Base-by-base conservation (phyloP, 2,888 invertebrate genomes). In the Thereva nobilitata region DNA sequence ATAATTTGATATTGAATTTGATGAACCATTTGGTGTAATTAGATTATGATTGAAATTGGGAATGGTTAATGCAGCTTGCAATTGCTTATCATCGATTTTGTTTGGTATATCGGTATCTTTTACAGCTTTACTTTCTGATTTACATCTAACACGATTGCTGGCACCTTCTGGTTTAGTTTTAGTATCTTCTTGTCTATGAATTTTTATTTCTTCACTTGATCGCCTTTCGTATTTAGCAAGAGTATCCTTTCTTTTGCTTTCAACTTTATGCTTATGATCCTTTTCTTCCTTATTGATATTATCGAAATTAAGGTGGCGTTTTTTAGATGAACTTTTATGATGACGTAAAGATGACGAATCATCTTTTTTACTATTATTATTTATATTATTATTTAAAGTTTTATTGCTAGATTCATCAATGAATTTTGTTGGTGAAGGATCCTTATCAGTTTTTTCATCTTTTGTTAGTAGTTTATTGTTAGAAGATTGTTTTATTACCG, bases 221-320 rank as follows among this genome's bases (percentile, higher is more conserved):
- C 23, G 23, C 23, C 38, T 10, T 4, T 53, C 40, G 7, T 38
- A 7, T 12, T 50, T 61, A 41, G 41, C 41, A 41, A 41, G 49
- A 41, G 6, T 4, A 50, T 61, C 61, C 23, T 50, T 61, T 34
- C 41, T 61, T 9, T 50, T 49, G 7, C 7, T 40, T 35, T 61
- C 50, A 61, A 23, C 50, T 35, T 34, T 61, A 4, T 8, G n/a
- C 38, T 54, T 54, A 23, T 68, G 70, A 40, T 71, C 66, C 7
- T 65, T 50, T 5, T 63, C 67, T 76, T 80, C 69, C 80, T 82
- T 1, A 79, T 82, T 52, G 79, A 79, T 34, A 82, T 84, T 72
- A 79, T 77, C 67, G 80, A 84, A 76, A 81, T 84, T 69, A 76
- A 83, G 74, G 81, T 85, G 67, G 74, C 83, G 45, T 68, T 78